Evolutionary conservation across 2,888 invertebrate genomes (phyloP), one percentile per base, ranked within the genome.

Genomic region (Byasa hedistus): DNA sequence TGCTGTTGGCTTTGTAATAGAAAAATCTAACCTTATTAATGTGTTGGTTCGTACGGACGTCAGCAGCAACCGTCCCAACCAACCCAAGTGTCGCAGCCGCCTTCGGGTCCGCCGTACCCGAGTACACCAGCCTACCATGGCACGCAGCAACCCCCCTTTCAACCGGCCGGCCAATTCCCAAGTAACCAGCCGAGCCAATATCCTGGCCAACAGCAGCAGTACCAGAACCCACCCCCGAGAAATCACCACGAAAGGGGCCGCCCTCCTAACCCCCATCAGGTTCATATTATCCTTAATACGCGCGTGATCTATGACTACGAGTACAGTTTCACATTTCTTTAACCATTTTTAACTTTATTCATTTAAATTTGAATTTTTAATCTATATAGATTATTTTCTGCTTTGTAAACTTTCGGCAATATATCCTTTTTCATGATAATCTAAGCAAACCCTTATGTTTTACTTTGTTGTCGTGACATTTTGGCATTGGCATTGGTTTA

Each of bases 21-120:
- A 91, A 67, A 91, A 91, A 91, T 91, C 91, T 91, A 91, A 91
- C 91, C 91, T 91, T 90, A 91, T 91, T 91, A 91, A 91, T 91
- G 91, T 91, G 89, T 91, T 91, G 91, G 91, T 91, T 86, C 91
- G 91, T 91, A 91, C 91, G 91, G 91, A 91, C 91, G 91, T 91
- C 91, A 91, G 91, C 91, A 92, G 91, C 91, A 91, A 91, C 87
- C 90, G 89, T 89, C 90, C 88, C 92, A 91, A 90, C 89, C 88
- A 84, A 85, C 86, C 84, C 90, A 86, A 87, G 87, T 86, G 86
- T 89, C 90, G 87, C 92, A 92, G 86, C 91, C 83, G 88, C 89
- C 79, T 79, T 90, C 89, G 87, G 88, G 86, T 81, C 87, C 81
- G 90, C 90, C 76, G 86, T 90, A 87, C 90, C 91, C 81, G 90